Evolutionary conservation across 2,113 vertebrate species (phyloP).

Genomic region (Morone saxatilis): DNA sequence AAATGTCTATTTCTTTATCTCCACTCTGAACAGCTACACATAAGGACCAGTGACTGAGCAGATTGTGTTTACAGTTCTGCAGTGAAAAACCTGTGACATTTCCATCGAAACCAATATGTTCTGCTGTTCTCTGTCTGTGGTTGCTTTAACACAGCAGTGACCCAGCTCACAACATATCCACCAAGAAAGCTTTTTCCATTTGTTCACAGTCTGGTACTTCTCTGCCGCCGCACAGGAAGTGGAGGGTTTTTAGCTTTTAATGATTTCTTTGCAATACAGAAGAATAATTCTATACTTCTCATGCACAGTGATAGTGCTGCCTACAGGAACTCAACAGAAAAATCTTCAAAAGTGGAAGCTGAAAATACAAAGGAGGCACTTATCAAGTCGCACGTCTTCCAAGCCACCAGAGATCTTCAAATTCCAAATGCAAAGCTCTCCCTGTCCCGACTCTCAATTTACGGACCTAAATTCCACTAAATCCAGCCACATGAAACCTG

Average conservation of each 20-base stretch:
- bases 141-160: constrained; percentile 21
- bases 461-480: constrained; percentile 17
- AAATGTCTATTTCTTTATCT: not conserved
- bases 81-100: constrained; percentile 51
- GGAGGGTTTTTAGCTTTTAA: not conserved
- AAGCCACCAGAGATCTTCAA: not conserved
- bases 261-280: not conserved
- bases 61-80: constrained; percentile 54
- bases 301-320: too few relatives aligned
- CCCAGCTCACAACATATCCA: constrained; percentile 9
- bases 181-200: constrained; percentile 21
- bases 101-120: constrained; percentile 55
- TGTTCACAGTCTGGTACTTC: not conserved
- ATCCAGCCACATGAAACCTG: constrained; percentile 32
- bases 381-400: not conserved
- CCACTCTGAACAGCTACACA: constrained; percentile 6
- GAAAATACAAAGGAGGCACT: not conserved
- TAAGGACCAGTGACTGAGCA: constrained; percentile 25
- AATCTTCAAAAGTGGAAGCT: not conserved
- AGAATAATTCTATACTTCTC: not conserved
- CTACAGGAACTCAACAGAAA: too few relatives aligned
- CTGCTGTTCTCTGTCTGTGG: constrained; percentile 17
- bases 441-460: not conserved
- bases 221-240: constrained; percentile 2
- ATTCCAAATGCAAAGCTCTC: constrained; percentile 8